Base-by-base conservation (phyloP, 2,113 vertebrate species). In the Ctenodactylus gundi region DNA sequence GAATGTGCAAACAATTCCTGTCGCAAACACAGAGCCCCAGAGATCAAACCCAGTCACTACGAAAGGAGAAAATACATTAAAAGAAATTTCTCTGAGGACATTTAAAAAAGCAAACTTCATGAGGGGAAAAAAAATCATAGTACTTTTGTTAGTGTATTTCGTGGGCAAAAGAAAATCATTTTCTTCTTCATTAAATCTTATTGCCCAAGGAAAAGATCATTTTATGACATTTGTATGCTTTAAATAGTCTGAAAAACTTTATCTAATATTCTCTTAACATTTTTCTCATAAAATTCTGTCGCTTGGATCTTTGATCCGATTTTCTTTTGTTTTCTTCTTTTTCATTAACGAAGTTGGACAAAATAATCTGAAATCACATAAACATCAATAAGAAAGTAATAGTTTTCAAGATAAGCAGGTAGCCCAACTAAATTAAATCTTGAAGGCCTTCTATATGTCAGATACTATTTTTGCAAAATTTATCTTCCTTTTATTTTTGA, bases 41-140 rank as follows among this genome's bases (percentile, higher is more conserved):
- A 99, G 98, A 96, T 99, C 96, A 98, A 99, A 99, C 51, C 99
- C 99, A 80, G 99, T 99, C 94, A 99, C 99, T 99, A 94, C 0
- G 0, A 96, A 97, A 97, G 29, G 85, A 88, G 55, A 88, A 96
- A 96, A 75, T 57, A 76, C 41, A 75, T 15, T 49, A n/a, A 94
- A 93, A 67, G 18, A 84, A 46, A 18, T 60, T 67, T 72, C 34
- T 89, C 44, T 29, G 23, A 86, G 31, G n/a, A 34, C 46, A 58
- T 36, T 20, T n/a, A 15, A 85, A 73, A 91, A 10, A 94, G 6
- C 14, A 41, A 62, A 10, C 3, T 80, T 72, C 72, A 41, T 36
- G 29, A 88, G n/a, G n/a, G n/a, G n/a, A n/a, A 60, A 46, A 57
- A 88, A 80, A 80, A 7, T 78, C 20, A 81, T 7, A 64, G 27